Evolutionary conservation across 2,797 vertebrate genomes (phyloP).

Genomic region (Uromys caudimaculatus): DNA sequence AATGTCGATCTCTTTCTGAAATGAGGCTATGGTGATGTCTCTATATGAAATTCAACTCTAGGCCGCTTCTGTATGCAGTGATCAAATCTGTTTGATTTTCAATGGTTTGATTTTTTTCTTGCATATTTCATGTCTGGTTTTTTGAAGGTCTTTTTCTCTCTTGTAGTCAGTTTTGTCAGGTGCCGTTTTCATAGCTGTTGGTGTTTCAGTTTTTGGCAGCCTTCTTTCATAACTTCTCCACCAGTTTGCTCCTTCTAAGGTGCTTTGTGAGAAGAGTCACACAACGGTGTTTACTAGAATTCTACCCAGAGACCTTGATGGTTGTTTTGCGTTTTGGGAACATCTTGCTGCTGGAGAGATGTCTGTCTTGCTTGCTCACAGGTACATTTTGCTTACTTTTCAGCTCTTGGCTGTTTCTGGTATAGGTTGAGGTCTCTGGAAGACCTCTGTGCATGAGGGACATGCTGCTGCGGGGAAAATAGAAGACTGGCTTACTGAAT

Average conservation of each 20-base stretch:
- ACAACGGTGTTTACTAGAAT: conserved; percentile 12
- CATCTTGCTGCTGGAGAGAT: not conserved
- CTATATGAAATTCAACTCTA: not conserved
- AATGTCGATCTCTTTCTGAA: not conserved
- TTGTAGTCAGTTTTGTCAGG: not conserved
- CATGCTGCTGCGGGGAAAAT: conserved; percentile 34
- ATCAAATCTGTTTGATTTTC: conserved; percentile 18
- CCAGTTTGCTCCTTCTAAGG: not conserved
- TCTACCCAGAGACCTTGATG: not conserved
- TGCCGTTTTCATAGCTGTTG: not conserved
- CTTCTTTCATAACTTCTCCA: not conserved
- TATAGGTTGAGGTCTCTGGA: not conserved
- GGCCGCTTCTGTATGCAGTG: not conserved
- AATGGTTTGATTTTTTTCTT: conserved; percentile 23
- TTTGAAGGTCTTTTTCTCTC: not conserved
- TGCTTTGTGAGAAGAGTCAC: conserved; percentile 27
- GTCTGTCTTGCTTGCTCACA: not conserved
- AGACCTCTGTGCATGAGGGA: not conserved
- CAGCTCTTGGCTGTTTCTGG: conserved; percentile 27
- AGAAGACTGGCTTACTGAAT: conserved; percentile 37
- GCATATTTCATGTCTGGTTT: conserved; percentile 20
- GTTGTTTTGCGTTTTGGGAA: not conserved
- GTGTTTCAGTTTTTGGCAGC: not conserved
- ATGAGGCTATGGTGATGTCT: not conserved
- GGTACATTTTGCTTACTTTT: not conserved